Evolutionary conservation across 1,140 invertebrate genomes (phyloP), one percentile per base, ranked within the genome.

Genomic region (Bombus ignitus): DNA sequence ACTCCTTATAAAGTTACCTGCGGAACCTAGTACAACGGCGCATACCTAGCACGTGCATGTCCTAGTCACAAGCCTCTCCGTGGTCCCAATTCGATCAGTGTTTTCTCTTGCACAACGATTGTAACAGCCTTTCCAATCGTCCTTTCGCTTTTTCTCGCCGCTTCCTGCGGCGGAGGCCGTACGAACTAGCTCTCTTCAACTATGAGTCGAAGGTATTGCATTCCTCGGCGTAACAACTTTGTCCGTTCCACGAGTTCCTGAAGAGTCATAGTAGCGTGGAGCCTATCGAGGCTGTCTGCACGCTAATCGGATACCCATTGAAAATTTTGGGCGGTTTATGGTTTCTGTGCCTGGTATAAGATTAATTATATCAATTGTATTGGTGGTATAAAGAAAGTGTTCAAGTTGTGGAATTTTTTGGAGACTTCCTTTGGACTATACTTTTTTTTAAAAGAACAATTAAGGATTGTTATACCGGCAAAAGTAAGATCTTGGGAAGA

Each of bases 91-190:
- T 47, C 72, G 80, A 86, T 72, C 73, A 86, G 66, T 84, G 81
- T 68, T 79, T 44, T 2, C 53, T 37, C 53, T 87, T 87, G 81
- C 86, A 79, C 86, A 84, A 85, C 62, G 22, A 73, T 87, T 74
- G 74, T 59, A 53, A 44, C 75, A 78, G 8, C 86, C 86, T 87
- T 85, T 87, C 86, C 82, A 86, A 79, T 73, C 74, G 74, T 88
- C 83, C 87, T 88, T 88, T 88, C 87, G 87, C 87, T 88, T 88
- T 88, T 88, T 88, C 87, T 81, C 62, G 4, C 66, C 73, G 65
- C 44, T 39, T 47, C 71, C 76, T 57, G 68, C 59, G 37, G 1
- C 15, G 72, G 62, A 83, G 42, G 39, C 53, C 42, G 62, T 18
- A 53, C 9, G n/a, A 32, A n/a, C 74, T 53, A n/a, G 62, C 74